Conservation (phyloP, 2,797 vertebrate genomes). For the Sparus aurata region DNA sequence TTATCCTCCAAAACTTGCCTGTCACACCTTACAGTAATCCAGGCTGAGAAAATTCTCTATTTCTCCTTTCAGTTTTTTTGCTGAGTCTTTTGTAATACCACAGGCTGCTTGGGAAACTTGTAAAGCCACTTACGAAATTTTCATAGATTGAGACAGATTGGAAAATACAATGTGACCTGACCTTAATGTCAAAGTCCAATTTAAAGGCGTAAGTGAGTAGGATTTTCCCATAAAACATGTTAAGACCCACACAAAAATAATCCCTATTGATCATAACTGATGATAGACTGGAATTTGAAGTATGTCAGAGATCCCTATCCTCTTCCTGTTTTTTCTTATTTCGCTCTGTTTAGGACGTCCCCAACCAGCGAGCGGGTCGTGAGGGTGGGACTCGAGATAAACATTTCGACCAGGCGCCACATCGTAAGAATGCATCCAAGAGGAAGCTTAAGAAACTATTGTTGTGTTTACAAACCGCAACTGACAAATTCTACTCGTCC, state of each 20-base stretch:
- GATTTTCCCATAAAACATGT: background rate
- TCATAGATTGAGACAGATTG: constrained; percentile 42
- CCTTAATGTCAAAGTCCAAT: background rate
- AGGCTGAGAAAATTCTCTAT: background rate
- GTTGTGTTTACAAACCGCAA: background rate
- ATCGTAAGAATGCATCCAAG: background rate
- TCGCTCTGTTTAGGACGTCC: too few relatives aligned
- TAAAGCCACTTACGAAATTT: background rate
- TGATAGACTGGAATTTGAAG: too few relatives aligned
- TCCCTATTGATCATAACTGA: background rate
- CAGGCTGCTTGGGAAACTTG: constrained; percentile 27
- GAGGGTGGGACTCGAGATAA: too few relatives aligned
- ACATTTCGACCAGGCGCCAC: background rate
- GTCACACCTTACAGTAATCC: constrained; percentile 9
- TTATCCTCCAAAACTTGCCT: background rate
- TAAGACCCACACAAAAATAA: background rate
- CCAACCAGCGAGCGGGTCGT: too few relatives aligned
- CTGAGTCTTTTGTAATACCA: constrained; percentile 9
- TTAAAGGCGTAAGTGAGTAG: background rate
- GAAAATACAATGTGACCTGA: constrained; percentile 6
- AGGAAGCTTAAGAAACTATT: background rate
- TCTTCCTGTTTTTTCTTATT: background rate
- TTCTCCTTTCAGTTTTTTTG: constrained; percentile 36
- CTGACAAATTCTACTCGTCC: background rate
- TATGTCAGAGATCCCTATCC: too few relatives aligned